These are phyloP conservation scores for Phaethornis superciliosus DNA, from an alignment of 2,113 vertebrate species.

Conservation along the genomic window DNA sequence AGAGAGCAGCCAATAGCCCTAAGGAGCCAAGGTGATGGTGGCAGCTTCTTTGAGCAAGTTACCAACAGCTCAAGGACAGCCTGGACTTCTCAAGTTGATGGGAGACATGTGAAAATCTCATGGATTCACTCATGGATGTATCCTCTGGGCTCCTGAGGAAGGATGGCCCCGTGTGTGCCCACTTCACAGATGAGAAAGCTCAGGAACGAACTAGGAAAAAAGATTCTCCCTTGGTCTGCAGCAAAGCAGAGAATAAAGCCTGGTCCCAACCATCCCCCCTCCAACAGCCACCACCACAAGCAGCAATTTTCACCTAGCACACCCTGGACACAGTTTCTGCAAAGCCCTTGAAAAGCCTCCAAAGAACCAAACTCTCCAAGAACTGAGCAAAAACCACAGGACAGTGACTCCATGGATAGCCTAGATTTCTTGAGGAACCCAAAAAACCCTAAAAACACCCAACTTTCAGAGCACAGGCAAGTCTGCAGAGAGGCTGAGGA, in stretches of 20 bases:
- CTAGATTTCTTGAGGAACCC: background rate
- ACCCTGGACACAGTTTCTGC: background rate
- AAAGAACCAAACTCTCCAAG: background rate
- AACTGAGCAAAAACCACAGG: background rate
- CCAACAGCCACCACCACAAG: background rate
- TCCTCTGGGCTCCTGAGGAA: background rate
- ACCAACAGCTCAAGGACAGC: background rate
- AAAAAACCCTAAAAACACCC: background rate
- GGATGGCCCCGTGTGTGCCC: background rate
- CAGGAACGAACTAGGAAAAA: background rate
- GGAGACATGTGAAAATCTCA: background rate
- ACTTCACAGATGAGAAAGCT: background rate
- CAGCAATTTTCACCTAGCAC: background rate
- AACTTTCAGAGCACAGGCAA: background rate
- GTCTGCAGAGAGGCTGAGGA: background rate
- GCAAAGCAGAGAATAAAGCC: background rate
- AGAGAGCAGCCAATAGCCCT: background rate
- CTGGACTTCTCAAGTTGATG: background rate
- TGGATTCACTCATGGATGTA: background rate
- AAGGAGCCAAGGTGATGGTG: background rate
- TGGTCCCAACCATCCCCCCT: background rate
- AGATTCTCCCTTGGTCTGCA: background rate
- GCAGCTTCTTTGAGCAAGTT: background rate
- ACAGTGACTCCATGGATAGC: fast-evolving
- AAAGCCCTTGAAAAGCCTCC: background rate